Evolutionary conservation across 2,113 vertebrate species (phyloP).

Genomic region (Psettodes erumei): DNA sequence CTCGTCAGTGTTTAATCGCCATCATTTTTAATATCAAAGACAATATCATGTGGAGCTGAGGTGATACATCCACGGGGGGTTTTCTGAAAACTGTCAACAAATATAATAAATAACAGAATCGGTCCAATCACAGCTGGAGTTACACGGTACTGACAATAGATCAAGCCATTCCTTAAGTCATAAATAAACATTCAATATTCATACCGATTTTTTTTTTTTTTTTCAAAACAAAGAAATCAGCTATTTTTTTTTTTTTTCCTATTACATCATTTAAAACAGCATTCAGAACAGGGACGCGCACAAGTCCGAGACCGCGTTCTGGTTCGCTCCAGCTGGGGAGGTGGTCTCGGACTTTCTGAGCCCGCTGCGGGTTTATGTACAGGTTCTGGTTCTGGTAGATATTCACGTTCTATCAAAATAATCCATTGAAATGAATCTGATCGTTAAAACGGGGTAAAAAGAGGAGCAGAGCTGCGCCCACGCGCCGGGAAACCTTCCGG

Average conservation of each 20-base stretch:
- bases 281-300: conserved; percentile 75
- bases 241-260: conserved; percentile 66
- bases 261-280: conserved; percentile 71
- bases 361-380: conserved; percentile 78
- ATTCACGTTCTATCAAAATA: conserved; percentile 81
- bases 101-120: conserved; percentile 70
- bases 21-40: conserved; percentile 77
- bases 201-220: conserved; percentile 52
- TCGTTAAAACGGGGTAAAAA: conserved; percentile 65
- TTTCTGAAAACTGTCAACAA: conserved; percentile 69
- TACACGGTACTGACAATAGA: conserved; percentile 76
- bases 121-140: conserved; percentile 70
- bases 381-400: conserved; percentile 69
- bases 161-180: conserved; percentile 77
- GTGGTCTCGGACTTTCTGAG: too few species aligned
- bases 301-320: too few species aligned
- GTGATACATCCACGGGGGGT: conserved; percentile 55
- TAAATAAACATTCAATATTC: conserved; percentile 75
- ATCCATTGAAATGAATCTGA: conserved; percentile 70
- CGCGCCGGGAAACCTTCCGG: conserved; percentile 2
- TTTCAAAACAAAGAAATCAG: conserved; percentile 53
- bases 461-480: conserved; percentile 23
- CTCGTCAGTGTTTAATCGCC: conserved; percentile 40
- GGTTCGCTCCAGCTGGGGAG: too few species aligned
- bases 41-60: conserved; percentile 59